These are phyloP conservation scores for Eupithecia dodoneata DNA, from an alignment of 2,888 invertebrate species.

Conservation along the genomic window DNA sequence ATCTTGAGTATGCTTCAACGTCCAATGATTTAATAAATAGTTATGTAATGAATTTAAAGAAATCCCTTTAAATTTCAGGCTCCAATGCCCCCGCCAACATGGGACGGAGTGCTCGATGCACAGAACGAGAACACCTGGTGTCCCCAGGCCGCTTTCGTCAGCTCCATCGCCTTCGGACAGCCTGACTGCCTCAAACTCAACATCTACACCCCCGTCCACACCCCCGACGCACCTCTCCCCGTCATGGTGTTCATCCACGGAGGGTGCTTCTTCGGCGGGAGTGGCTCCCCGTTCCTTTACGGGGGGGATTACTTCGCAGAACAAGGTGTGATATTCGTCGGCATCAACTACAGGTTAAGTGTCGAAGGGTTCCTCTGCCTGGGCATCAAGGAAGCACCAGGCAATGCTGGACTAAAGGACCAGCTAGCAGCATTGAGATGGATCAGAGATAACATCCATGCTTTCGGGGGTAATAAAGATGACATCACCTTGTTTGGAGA, in stretches of 20 bases:
- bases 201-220: constrained; percentile 64
- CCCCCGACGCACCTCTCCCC: constrained; percentile 61
- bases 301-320: constrained; percentile 85
- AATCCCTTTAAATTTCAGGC: constrained; percentile 62
- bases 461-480: constrained; percentile 74
- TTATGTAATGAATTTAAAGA: background rate
- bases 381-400: constrained; percentile 85
- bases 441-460: constrained; percentile 70
- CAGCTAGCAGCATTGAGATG: constrained; percentile 75
- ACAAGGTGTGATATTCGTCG: constrained; percentile 84
- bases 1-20: background rate
- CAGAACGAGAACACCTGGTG: constrained; percentile 73
- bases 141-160: constrained; percentile 64
- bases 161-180: constrained; percentile 57
- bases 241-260: constrained; percentile 88
- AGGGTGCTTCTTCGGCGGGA: constrained; percentile 85
- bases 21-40: background rate
- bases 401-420: constrained; percentile 86
- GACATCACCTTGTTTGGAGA: constrained; percentile 77
- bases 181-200: constrained; percentile 74
- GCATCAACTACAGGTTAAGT: constrained; percentile 84
- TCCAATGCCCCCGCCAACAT: constrained; percentile 69
- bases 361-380: constrained; percentile 86
- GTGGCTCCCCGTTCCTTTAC: constrained; percentile 83
- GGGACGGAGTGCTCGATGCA: constrained; percentile 74